Conservation (phyloP, 23 tunicate species). For the Phallusia fumigata region DNA sequence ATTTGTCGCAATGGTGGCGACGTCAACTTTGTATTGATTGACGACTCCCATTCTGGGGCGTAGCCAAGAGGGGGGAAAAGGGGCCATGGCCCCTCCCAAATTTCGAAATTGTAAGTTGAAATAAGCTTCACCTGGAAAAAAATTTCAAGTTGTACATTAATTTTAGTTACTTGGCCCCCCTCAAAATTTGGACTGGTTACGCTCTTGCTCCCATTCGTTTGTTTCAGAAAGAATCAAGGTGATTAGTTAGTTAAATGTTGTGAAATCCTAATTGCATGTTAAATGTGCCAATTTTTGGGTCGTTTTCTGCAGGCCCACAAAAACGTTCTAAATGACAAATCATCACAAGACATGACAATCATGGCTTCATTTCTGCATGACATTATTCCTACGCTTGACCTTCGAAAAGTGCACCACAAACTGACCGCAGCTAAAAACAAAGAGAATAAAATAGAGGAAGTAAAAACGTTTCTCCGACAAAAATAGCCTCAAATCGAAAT, state of each 20-base stretch:
- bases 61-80: too few species aligned
- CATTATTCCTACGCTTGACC: neutral
- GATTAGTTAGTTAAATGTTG: neutral
- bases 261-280: too few species aligned
- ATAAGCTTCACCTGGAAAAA: too few species aligned
- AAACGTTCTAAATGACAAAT: neutral
- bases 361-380: conserved; percentile 2
- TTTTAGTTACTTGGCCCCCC: too few species aligned
- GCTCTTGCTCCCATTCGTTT: conserved; percentile 22
- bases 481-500: neutral
- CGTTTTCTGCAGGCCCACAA: neutral
- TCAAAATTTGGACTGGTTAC: too few species aligned
- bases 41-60: too few species aligned
- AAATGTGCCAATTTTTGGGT: neutral
- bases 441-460: neutral
- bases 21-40: conserved; percentile 11
- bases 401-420: too few species aligned
- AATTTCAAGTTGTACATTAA: too few species aligned
- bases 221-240: conserved; percentile 17
- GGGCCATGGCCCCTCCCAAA: too few species aligned
- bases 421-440: neutral
- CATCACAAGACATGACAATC: neutral
- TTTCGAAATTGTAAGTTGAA: too few species aligned
- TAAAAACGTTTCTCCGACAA: neutral
- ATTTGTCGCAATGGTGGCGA: neutral